phyloP scores from a whole-genome alignment of 2,113 vertebrate genomes.

The Ardeotis arabs region DNA sequence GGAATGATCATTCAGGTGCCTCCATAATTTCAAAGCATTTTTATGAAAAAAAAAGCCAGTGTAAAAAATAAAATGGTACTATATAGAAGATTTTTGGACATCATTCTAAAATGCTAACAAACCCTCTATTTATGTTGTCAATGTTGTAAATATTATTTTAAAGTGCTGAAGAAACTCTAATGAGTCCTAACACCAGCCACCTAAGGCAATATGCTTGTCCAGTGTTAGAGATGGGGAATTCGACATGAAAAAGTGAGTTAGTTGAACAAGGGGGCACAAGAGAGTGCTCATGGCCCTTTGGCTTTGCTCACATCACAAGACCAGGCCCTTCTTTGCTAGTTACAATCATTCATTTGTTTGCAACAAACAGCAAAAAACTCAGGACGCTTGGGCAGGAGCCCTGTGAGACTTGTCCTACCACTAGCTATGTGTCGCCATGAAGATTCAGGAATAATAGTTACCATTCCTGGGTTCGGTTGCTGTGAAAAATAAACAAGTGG shows the following conservation, averaged over 20 bases:
- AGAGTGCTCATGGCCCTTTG: neutral
- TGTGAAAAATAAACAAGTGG: neutral
- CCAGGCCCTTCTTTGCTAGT: neutral
- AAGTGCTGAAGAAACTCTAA: neutral
- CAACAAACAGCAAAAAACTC: neutral
- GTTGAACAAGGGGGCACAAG: neutral
- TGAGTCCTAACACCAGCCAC: neutral
- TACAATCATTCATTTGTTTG: neutral
- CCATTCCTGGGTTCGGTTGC: neutral
- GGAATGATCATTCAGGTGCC: neutral
- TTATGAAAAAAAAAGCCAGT: neutral
- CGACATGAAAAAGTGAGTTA: neutral
- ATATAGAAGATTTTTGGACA: neutral
- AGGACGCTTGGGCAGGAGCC: neutral
- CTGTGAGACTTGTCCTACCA: neutral
- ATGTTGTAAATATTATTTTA: neutral
- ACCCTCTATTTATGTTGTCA: neutral
- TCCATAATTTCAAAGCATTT: neutral
- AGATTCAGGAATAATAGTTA: neutral
- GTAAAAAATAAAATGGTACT: neutral
- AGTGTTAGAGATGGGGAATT: neutral
- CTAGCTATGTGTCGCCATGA: neutral
- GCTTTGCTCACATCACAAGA: neutral
- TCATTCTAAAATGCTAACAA: constrained; percentile 9
- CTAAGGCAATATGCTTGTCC: neutral